These are phyloP conservation scores for Macropus fuliginosus DNA, from an alignment of 2,797 vertebrate genomes.

Conservation along the genomic window DNA sequence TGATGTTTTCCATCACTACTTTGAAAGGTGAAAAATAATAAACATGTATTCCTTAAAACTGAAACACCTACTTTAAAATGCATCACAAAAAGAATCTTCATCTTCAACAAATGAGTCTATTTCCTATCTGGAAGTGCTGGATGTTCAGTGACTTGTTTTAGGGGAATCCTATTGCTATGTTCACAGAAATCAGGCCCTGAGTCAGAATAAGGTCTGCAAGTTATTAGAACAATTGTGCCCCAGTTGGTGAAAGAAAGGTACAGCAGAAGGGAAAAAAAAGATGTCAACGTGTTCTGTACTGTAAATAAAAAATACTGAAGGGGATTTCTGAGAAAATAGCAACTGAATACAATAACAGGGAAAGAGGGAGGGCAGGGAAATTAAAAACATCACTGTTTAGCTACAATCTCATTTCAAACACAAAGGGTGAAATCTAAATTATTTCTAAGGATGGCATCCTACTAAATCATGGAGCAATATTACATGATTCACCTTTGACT, in stretches of 20 bases:
- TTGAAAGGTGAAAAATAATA: not conserved
- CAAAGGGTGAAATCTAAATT: constrained; percentile 14
- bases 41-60: constrained; percentile 35
- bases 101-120: constrained; percentile 51
- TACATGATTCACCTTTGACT: not conserved
- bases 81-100: constrained; percentile 61
- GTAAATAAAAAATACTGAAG: not conserved
- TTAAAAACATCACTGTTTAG: constrained; percentile 21
- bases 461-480: not conserved
- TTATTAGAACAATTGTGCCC: constrained; percentile 53
- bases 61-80: constrained; percentile 47
- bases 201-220: constrained; percentile 21
- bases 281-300: not conserved
- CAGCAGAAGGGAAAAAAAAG: constrained; percentile 7
- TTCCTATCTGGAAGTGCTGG: constrained; percentile 64
- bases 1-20: constrained; percentile 55
- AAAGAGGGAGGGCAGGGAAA: constrained; percentile 44
- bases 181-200: constrained; percentile 53
- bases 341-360: not conserved
- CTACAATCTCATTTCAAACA: constrained; percentile 6
- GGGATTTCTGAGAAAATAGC: not conserved
- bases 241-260: constrained; percentile 2
- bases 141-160: constrained; percentile 25
- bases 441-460: not conserved
- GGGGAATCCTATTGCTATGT: constrained; percentile 35